These are phyloP conservation scores for Amazona vittata DNA, from an alignment of 2,113 vertebrate genomes.

Conservation along the genomic window DNA sequence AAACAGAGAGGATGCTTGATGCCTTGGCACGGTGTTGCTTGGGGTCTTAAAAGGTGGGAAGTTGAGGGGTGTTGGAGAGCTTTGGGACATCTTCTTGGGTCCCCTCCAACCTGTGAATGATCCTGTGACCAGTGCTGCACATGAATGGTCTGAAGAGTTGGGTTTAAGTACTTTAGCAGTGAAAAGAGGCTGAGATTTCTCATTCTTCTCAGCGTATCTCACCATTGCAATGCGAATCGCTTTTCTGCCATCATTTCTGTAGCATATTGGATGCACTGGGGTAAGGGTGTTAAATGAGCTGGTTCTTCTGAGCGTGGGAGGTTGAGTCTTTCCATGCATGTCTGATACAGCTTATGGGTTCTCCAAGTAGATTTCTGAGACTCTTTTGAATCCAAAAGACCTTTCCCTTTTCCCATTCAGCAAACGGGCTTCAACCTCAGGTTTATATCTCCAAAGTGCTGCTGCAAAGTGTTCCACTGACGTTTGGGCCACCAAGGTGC, in stretches of 20 bases:
- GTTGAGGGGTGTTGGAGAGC: not conserved
- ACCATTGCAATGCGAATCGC: not conserved
- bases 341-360: not conserved
- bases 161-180: not conserved
- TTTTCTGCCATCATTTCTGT: accelerated
- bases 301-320: not conserved
- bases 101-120: not conserved
- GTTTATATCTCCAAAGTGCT: not conserved
- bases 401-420: not conserved
- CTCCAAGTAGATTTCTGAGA: not conserved
- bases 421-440: not conserved
- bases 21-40: not conserved
- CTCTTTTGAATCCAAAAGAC: not conserved
- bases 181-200: not conserved
- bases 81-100: not conserved
- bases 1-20: not conserved
- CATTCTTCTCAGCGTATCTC: not conserved
- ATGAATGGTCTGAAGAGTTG: not conserved
- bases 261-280: accelerated
- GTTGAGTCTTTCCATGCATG: not conserved
- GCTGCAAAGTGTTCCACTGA: not conserved
- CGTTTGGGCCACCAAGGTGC: not conserved
- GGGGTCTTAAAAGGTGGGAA: not conserved
- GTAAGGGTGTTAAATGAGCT: not conserved
- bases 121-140: accelerated